Evolutionary conservation across 2,113 vertebrate species (phyloP), one percentile per base, ranked within the genome.

Genomic region (Panthera tigris): DNA sequence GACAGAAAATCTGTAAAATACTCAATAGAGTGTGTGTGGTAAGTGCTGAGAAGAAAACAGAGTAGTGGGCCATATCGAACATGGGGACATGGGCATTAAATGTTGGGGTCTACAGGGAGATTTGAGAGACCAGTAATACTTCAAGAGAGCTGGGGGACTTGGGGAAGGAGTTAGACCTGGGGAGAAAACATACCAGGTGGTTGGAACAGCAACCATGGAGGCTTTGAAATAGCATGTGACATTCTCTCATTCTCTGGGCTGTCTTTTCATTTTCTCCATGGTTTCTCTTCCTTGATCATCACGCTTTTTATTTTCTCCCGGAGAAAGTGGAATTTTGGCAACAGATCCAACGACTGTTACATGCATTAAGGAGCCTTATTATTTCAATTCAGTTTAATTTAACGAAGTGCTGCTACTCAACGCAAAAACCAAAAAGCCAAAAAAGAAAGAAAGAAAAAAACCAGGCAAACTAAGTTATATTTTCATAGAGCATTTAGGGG

Each of bases 251-350:
- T 81, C 33, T 11, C 0, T 61, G 21, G 5, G 7, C 57, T 69
- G 4, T 89, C 31, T 92, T 91, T 93, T 78, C 29, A 95, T 41
- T 61, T 85, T 61, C 25, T 92, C 36, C 2, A 13, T 50, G 10
- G 57, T 61, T 21, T 61, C 21, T 86, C 31, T 66, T 33, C 29
- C 73, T 84, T 89, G 25, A 76, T 91, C 80, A n/a, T 82, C 25
- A 95, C 27, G 4, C 15, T 57, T 12, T 27, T 45, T 45, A 21
- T 90, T 96, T 92, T 81, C 8, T 18, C 39, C 39, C 82, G 33
- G 25, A 95, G 80, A 97, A 94, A 91, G 39, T 74, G 23, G 31
- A 86, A 83, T 80, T 96, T 97, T 41, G 11, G 50, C 63, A 69
- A 76, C 18, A 74, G 29, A 81, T 31, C 2, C 57, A 80, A 16